A percentile compares a stretch with the other conserved stretches of the same genome.
phyloP scores from a whole-genome alignment of 1,140 invertebrate genomes.

The Drosophila neocordata region DNA sequence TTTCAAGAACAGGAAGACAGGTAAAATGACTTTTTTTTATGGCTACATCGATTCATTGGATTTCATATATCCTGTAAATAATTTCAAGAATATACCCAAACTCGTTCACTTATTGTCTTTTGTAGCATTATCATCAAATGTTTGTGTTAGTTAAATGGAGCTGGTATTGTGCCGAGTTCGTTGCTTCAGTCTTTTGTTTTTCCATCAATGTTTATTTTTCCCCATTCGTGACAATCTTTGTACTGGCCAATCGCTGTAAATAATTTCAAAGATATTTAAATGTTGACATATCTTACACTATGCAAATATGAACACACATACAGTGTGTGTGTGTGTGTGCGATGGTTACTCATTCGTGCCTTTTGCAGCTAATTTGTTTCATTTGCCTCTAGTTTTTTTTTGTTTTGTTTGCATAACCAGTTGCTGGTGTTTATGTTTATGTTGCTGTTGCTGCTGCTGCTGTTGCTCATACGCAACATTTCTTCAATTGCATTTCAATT shows the following conservation, averaged over 20 bases:
- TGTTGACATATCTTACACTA: not conserved
- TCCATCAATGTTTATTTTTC: not conserved
- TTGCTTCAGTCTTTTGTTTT: constrained; percentile 73
- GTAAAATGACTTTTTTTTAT: too few relatives aligned
- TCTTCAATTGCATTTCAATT: constrained; percentile 78
- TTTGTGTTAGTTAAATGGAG: not conserved
- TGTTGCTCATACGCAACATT: constrained; percentile 56
- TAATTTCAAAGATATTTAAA: constrained; percentile 18
- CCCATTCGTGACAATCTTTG: constrained; percentile 35
- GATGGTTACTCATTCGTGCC: constrained; percentile 36
- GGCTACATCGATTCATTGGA: too few relatives aligned
- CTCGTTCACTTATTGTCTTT: too few relatives aligned
- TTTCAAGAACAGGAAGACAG: too few relatives aligned
- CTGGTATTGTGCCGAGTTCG: constrained; percentile 45
- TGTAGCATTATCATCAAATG: too few relatives aligned
- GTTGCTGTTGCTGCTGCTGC: constrained; percentile 8
- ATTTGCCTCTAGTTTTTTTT: constrained; percentile 31
- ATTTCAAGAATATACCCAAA: too few relatives aligned
- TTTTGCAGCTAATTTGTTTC: constrained; percentile 53
- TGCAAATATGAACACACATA: constrained; percentile 5
- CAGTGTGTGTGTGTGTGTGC: constrained; percentile 35
- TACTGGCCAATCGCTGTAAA: constrained; percentile 39
- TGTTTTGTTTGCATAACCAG: constrained; percentile 57
- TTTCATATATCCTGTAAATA: too few relatives aligned
- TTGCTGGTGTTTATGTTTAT: not conserved